Evolutionary conservation across 2,113 vertebrate species (phyloP).

Genomic region (Chaenocephalus aceratus): DNA sequence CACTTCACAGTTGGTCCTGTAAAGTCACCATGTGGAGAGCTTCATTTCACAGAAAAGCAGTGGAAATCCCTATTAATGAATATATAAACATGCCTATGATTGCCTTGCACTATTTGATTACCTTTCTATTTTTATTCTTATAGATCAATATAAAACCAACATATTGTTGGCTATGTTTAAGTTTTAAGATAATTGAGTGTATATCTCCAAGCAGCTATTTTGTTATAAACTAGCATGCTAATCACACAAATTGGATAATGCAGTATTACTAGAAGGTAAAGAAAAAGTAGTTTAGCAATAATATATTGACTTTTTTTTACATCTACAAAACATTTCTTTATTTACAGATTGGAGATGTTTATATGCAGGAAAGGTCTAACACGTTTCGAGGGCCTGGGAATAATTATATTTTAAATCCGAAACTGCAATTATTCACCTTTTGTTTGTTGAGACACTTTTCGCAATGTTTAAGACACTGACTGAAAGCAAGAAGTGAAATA

Average conservation of each 20-base stretch:
- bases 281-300: no score
- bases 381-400: background rate
- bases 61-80: background rate
- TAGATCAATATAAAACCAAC: background rate
- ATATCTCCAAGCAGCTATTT: background rate
- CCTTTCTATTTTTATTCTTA: background rate
- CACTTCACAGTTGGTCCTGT: background rate
- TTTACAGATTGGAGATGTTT: background rate
- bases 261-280: background rate
- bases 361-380: background rate
- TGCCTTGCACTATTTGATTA: background rate
- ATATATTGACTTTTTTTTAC: no score
- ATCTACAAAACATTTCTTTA: background rate
- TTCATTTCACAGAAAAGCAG: background rate
- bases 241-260: background rate
- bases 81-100: background rate
- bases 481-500: background rate
- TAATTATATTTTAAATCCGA: background rate
- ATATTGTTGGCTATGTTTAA: background rate
- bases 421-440: background rate
- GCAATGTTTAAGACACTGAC: background rate
- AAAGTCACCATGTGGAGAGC: background rate
- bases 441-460: background rate
- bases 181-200: no score
- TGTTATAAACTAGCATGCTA: background rate